Percentiles rank a stretch among this genome's conserved stretches.
Evolutionary conservation across 2,888 invertebrate species (phyloP).

Genomic region (Kuschelorhynchus macadamiae): DNA sequence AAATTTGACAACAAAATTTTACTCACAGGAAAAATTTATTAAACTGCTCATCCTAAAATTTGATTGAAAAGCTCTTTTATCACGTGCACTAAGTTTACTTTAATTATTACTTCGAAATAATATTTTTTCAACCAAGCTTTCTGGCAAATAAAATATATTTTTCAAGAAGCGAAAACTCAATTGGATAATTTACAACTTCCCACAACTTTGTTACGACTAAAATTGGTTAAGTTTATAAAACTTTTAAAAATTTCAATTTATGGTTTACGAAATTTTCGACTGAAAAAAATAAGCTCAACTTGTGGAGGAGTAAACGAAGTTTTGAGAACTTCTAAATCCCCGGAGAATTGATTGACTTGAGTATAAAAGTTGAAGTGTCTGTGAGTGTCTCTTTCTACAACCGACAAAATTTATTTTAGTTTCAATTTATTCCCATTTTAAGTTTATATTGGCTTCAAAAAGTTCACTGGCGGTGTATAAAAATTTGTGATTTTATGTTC

Average conservation of each 20-base stretch:
- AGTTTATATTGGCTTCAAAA: slow-evolving; percentile 11
- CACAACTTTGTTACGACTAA: slow-evolving; percentile 36
- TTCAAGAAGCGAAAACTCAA: slow-evolving; percentile 15
- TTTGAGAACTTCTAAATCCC: slow-evolving; percentile 61
- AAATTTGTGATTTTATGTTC: background rate
- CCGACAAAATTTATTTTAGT: slow-evolving; percentile 40
- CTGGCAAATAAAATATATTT: slow-evolving; percentile 25
- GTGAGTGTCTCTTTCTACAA: slow-evolving; percentile 41
- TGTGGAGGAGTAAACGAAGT: slow-evolving; percentile 51
- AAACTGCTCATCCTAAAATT: no score
- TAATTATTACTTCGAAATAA: no score
- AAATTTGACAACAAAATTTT: no score
- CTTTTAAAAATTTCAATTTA: slow-evolving; percentile 46
- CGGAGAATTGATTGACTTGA: slow-evolving; percentile 64
- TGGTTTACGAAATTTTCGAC: slow-evolving; percentile 41
- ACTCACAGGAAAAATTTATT: no score
- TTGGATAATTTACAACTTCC: slow-evolving; percentile 39
- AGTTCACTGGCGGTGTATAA: background rate
- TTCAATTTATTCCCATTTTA: slow-evolving; percentile 31
- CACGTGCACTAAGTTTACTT: no score
- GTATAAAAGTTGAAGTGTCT: slow-evolving; percentile 63
- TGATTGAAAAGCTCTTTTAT: no score
- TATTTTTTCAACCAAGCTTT: no score
- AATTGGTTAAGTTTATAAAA: slow-evolving; percentile 44
- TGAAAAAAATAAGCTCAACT: slow-evolving; percentile 41